Conservation (phyloP, 2,888 invertebrate genomes). For the Trissolcus japonicus region DNA sequence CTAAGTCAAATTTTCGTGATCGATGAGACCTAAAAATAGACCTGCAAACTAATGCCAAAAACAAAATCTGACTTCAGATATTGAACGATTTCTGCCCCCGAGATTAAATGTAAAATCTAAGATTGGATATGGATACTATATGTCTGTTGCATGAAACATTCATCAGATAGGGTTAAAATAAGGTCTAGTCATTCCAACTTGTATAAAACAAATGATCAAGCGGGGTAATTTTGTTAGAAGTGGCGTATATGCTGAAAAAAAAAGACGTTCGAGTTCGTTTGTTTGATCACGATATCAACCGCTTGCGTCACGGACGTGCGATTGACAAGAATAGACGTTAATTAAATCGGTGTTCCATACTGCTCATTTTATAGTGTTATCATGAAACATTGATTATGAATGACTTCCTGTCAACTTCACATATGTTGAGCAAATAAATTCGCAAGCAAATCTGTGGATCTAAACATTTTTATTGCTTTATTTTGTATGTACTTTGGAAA, state of each 20-base stretch:
- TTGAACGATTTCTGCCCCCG: not conserved
- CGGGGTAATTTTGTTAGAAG: slow-evolving; percentile 10
- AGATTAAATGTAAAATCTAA: not conserved
- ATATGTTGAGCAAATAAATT: slow-evolving; percentile 10
- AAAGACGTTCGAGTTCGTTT: slow-evolving; percentile 20
- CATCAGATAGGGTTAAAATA: too few species aligned
- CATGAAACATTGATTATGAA: slow-evolving; percentile 29
- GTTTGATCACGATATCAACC: slow-evolving; percentile 33
- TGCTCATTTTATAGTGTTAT: slow-evolving; percentile 28
- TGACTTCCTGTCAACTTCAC: slow-evolving; percentile 30
- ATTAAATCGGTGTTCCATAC: slow-evolving; percentile 23
- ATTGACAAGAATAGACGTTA: slow-evolving; percentile 25
- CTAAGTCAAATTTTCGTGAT: not conserved
- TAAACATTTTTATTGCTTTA: too few species aligned
- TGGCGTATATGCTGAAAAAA: slow-evolving; percentile 8
- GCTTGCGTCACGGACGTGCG: slow-evolving; percentile 13
- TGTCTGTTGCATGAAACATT: too few species aligned
- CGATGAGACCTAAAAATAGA: slow-evolving; percentile 1
- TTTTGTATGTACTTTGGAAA: too few species aligned
- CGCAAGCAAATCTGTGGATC: not conserved
- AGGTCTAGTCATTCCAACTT: not conserved
- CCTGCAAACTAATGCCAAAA: not conserved
- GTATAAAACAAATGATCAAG: not conserved
- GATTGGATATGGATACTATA: too few species aligned
- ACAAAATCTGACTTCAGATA: not conserved